phyloP scores from a whole-genome alignment of 2,888 invertebrate genomes.

The Philonicus albiceps region DNA sequence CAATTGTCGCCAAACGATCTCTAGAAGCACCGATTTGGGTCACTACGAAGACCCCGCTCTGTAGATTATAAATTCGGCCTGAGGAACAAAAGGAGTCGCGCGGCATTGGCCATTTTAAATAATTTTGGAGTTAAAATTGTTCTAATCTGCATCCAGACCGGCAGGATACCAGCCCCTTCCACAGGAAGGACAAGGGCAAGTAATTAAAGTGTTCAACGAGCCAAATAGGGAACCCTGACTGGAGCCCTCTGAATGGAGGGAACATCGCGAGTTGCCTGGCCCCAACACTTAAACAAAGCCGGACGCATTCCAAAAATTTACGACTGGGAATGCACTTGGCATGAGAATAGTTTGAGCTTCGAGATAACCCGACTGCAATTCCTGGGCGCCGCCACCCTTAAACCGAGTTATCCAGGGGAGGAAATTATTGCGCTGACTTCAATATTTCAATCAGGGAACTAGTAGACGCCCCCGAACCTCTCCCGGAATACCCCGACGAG shows the following conservation, averaged over 20 bases:
- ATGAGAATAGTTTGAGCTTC: neutral
- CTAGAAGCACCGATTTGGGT: neutral
- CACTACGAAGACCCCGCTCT: neutral
- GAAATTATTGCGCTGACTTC: neutral
- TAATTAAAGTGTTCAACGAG: neutral
- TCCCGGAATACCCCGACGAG: neutral
- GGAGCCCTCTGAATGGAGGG: neutral
- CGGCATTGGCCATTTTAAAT: neutral
- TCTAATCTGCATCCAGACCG: neutral
- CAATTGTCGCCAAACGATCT: neutral
- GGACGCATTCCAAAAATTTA: neutral
- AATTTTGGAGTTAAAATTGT: neutral
- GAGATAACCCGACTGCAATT: neutral
- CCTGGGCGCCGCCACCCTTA: neutral
- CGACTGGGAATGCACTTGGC: slow-evolving; percentile 1
- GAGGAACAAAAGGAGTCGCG: neutral
- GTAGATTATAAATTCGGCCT: neutral
- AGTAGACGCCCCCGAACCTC: neutral
- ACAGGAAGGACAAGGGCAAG: neutral
- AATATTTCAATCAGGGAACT: neutral
- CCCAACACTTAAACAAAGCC: neutral
- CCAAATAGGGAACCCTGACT: neutral
- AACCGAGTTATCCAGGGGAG: neutral
- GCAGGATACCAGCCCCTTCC: too few species aligned
- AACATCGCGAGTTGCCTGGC: neutral